Conservation (phyloP, 2,888 invertebrate species). For the Phasia obesa region DNA sequence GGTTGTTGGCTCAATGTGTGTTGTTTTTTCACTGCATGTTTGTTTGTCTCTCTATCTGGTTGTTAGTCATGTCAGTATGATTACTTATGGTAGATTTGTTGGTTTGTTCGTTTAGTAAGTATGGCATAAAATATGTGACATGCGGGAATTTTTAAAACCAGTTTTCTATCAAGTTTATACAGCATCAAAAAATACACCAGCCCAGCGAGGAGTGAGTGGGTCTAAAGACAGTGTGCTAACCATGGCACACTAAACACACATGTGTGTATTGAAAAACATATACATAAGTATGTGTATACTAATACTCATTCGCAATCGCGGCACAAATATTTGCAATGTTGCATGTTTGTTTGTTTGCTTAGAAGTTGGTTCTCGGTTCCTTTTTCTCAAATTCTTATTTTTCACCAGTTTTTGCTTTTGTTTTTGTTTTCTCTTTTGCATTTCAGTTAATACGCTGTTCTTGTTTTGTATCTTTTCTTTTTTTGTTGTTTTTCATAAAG, state of each 20-base stretch:
- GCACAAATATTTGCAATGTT: constrained; percentile 48
- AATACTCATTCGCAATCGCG: neutral
- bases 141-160: constrained; percentile 67
- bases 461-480: constrained; percentile 16
- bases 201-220: constrained; percentile 40
- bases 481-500: neutral
- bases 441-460: constrained; percentile 43
- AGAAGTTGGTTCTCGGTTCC: constrained; percentile 22
- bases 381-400: constrained; percentile 48
- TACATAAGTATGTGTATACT: neutral
- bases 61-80: constrained; percentile 44
- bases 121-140: constrained; percentile 66
- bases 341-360: constrained; percentile 50
- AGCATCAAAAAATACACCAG: constrained; percentile 30
- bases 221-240: constrained; percentile 26
- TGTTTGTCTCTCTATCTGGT: constrained; percentile 26
- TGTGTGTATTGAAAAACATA: neutral
- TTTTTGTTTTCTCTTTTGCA: constrained; percentile 14
- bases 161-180: constrained; percentile 65
- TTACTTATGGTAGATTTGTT: constrained; percentile 18
- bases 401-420: neutral
- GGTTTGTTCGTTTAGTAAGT: constrained; percentile 44
- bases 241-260: neutral
- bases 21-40: constrained; percentile 3
- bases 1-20: constrained; percentile 36